Evolutionary conservation across 2,797 vertebrate genomes (phyloP), one percentile per base, ranked within the genome.

Genomic region (Carcharodon carcharias): DNA sequence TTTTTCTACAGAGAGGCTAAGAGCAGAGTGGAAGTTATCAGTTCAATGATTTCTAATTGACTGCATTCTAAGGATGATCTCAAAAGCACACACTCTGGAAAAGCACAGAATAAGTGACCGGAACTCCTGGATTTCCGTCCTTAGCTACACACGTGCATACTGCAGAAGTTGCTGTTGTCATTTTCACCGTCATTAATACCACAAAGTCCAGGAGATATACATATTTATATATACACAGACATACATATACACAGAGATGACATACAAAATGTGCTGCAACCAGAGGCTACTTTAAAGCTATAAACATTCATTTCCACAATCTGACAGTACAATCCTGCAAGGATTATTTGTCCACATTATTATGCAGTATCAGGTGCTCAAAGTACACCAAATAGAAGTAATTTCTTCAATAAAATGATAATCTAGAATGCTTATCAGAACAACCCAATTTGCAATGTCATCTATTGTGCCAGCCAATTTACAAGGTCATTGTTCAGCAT

Each of bases 401-500:
- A 21, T 61, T 61, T 91, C 4, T n/a, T n/a, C 7, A 58, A 31
- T 85, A 50, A 63, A 63, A 3, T 91, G 56, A 0, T 58, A 35
- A 91, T 12, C n/a, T 63, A 82, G 54, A 88, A 82, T 16, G 18
- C 21, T 96, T 65, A 87, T 67, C 28, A 56, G 54, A 61, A 58
- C n/a, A 28, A 61, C 26, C 71, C 12, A 87, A 85, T 26, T 56
- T 87, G 31, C 58, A 82, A 80, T 12, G 61, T 23, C 61, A 67
- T 40, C 45, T n/a, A n/a, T 35, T 12, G 8, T 11, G n/a, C 71
- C 11, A 77, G 1, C 4, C 40, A 96, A 87, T 28, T 58, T 88
- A 35, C 61, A 85, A 96, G 71, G 91, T 67, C 91, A 93, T 40
- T 93, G 63, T 65, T 96, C 56, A 61, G n/a, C 26, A 26, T 61